Evolutionary conservation across 2,888 invertebrate species (phyloP), one percentile per base, ranked within the genome.

Genomic region (Idaea dimidiata): DNA sequence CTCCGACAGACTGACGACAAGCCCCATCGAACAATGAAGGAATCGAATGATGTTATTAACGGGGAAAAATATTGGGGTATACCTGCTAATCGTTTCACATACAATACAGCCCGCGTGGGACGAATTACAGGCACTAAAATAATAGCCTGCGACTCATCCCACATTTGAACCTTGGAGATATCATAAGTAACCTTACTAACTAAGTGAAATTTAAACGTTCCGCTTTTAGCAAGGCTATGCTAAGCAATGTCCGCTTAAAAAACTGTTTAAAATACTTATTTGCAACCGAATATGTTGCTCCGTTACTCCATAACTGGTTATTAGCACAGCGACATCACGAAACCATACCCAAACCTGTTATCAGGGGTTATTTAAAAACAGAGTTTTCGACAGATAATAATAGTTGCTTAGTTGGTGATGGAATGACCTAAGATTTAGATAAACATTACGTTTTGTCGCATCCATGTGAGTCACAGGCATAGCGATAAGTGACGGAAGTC

Each of bases 301-400:
- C 61, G 68, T 79, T 80, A 73, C 81, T 71, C 70, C 68, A 74
- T 67, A 65, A 68, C 67, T 75, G 73, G 73, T 74, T 76, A 68
- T 76, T 75, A 70, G 75, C 67, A 64, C 72, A 74, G 72, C 69
- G 68, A 66, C 68, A 68, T 69, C 65, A 60, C 65, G 59, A 66
- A 64, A 78, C 78, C 70, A 66, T 74, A 71, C 71, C 60, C 57
- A 62, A 72, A 72, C 73, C 59, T 72, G 74, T 74, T 73, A 65
- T 56, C 64, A 70, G 66, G 65, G 66, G 75, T 62, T 24, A 68
- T 17, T 53, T 59, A 53, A 32, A 64, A 60, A 54, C 57, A 64
- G 66, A 60, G 54, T 58, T 58, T 54, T 53, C 17, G 57, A 58
- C 17, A 17, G 17, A 56, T 56, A 56, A 56, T 56, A 56, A 56